A percentile compares a stretch with the other conserved stretches of the same genome.
Evolutionary conservation across 2,888 invertebrate genomes (phyloP).

Genomic region (Tetropium fuscum): DNA sequence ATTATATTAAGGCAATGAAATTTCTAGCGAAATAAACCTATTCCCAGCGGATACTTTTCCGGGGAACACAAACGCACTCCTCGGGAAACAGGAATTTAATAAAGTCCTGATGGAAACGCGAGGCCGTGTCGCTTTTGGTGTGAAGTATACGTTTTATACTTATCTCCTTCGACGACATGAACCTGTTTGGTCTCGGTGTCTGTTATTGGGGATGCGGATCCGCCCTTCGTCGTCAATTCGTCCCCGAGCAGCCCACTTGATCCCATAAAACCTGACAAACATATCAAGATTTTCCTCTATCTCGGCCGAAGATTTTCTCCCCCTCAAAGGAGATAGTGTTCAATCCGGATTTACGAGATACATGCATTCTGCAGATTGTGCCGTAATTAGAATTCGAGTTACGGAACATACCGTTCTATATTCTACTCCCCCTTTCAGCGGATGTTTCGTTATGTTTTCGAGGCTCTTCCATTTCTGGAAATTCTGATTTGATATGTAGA

Average conservation of each 20-base stretch:
- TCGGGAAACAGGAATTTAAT: no score
- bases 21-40: no score
- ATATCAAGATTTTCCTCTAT: constrained; percentile 60
- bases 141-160: constrained; percentile 46
- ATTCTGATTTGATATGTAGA: no score
- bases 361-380: not conserved
- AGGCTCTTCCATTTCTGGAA: no score
- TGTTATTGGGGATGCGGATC: constrained; percentile 27
- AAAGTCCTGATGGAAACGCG: not conserved
- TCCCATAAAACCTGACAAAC: constrained; percentile 64
- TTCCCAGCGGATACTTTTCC: no score
- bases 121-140: constrained; percentile 34
- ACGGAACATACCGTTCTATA: no score
- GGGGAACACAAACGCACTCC: no score
- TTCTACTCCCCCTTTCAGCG: no score
- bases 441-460: no score
- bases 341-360: constrained; percentile 45
- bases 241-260: constrained; percentile 57
- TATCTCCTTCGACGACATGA: constrained; percentile 48
- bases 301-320: constrained; percentile 40
- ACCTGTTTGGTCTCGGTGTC: constrained; percentile 49
- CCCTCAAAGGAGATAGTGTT: constrained; percentile 44
- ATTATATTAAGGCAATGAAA: no score
- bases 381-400: no score
- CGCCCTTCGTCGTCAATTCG: constrained; percentile 33